These are phyloP conservation scores for Portunus trituberculatus DNA, from an alignment of 1,140 invertebrate species.

Conservation along the genomic window DNA sequence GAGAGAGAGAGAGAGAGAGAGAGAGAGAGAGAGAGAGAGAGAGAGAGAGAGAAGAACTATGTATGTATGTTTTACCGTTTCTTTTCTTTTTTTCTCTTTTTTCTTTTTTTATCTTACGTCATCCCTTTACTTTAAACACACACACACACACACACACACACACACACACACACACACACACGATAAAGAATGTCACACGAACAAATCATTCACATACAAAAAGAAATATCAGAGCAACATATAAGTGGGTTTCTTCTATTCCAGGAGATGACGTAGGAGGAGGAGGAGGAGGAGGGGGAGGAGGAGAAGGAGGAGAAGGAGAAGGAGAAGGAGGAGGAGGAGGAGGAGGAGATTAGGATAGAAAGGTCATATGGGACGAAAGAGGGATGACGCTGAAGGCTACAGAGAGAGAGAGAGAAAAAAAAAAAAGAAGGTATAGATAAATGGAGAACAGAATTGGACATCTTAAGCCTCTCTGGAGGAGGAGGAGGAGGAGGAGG, in stretches of 20 bases:
- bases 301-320: background rate
- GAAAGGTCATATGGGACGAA: background rate
- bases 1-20: too few species aligned
- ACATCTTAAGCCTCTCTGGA: background rate
- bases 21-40: too few species aligned
- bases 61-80: too few species aligned
- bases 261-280: background rate
- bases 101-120: too few species aligned
- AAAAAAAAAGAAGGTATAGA: background rate
- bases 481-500: conserved; percentile 15
- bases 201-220: too few species aligned
- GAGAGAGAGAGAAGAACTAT: too few species aligned
- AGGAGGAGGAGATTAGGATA: background rate
- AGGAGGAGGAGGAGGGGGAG: background rate
- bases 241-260: too few species aligned
- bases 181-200: too few species aligned
- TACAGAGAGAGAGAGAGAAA: too few species aligned
- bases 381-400: background rate
- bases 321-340: background rate
- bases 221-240: too few species aligned
- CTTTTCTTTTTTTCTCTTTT: too few species aligned
- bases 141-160: background rate
- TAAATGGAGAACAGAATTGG: too few species aligned
- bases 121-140: background rate
- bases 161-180: background rate